Conservation (phyloP, 1,140 invertebrate genomes). For the Zophobas morio region DNA sequence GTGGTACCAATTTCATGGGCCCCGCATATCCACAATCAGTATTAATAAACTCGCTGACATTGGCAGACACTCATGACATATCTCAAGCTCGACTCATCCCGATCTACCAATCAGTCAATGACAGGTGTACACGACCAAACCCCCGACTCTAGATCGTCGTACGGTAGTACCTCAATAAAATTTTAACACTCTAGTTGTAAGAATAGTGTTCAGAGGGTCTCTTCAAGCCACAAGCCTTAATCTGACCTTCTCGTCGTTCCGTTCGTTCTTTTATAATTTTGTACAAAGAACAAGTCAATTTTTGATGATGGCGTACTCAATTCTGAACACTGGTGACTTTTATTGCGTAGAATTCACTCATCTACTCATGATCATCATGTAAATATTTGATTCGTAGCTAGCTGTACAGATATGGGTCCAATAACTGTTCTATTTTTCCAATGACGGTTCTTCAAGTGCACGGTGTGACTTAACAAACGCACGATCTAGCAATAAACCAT, state of each 20-base stretch:
- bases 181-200: slow-evolving; percentile 32
- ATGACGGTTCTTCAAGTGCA: slow-evolving; percentile 42
- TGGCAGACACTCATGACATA: neutral
- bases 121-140: slow-evolving; percentile 41
- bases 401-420: slow-evolving; percentile 53
- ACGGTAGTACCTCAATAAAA: slow-evolving; percentile 23
- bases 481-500: slow-evolving; percentile 44
- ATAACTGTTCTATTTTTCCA: slow-evolving; percentile 53
- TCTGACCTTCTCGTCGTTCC: slow-evolving; percentile 35
- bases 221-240: slow-evolving; percentile 36
- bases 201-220: slow-evolving; percentile 30
- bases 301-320: slow-evolving; percentile 41
- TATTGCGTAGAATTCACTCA: slow-evolving; percentile 8
- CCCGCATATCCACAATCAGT: slow-evolving; percentile 40
- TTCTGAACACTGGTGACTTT: slow-evolving; percentile 42
- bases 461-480: slow-evolving; percentile 44
- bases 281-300: slow-evolving; percentile 41
- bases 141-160: slow-evolving; percentile 14
- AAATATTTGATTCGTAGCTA: slow-evolving; percentile 43
- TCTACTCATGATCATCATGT: slow-evolving; percentile 35
- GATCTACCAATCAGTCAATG: slow-evolving; percentile 40
- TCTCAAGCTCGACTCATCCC: slow-evolving; percentile 5
- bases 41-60: slow-evolving; percentile 12
- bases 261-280: slow-evolving; percentile 18
- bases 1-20: neutral